Conservation (phyloP, 2,888 invertebrate species). For the Deroplatys truncata region DNA sequence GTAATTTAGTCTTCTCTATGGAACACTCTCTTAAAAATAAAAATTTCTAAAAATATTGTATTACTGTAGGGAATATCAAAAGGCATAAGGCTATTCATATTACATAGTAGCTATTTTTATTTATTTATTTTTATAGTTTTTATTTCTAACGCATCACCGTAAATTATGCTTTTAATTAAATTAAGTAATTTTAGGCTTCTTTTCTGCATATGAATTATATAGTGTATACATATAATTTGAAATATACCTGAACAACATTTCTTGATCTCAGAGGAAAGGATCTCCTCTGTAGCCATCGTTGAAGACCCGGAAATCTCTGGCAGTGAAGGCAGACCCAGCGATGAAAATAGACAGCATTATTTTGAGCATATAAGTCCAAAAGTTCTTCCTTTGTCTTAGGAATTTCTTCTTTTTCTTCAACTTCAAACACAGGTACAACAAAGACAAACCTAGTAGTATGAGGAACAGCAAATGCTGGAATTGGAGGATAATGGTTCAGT, state of each 20-base stretch:
- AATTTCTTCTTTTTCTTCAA: slow-evolving; percentile 55
- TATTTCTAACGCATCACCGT: too few relatives aligned
- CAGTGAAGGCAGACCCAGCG: slow-evolving; percentile 67
- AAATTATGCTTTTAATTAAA: too few relatives aligned
- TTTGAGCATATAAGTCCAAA: slow-evolving; percentile 48
- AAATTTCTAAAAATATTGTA: too few relatives aligned
- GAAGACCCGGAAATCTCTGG: slow-evolving; percentile 69
- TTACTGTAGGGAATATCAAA: too few relatives aligned
- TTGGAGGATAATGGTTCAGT: background rate
- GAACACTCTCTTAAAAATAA: too few relatives aligned
- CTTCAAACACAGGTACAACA: slow-evolving; percentile 69
- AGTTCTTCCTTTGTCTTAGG: slow-evolving; percentile 60
- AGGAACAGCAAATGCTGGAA: slow-evolving; percentile 4
- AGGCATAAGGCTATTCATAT: too few relatives aligned
- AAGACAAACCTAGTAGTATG: slow-evolving; percentile 48
- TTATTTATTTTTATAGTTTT: too few relatives aligned
- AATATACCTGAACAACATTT: slow-evolving; percentile 11
- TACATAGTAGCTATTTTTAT: too few relatives aligned
- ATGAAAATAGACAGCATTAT: slow-evolving; percentile 63
- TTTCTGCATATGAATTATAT: too few relatives aligned
- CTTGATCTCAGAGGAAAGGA: background rate
- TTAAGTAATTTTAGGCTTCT: too few relatives aligned
- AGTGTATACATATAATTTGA: too few relatives aligned
- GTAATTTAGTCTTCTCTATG: too few relatives aligned
- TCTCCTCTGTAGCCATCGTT: slow-evolving; percentile 55